Base-by-base conservation (phyloP, 2,888 invertebrate species). In the Rutpela maculata region DNA sequence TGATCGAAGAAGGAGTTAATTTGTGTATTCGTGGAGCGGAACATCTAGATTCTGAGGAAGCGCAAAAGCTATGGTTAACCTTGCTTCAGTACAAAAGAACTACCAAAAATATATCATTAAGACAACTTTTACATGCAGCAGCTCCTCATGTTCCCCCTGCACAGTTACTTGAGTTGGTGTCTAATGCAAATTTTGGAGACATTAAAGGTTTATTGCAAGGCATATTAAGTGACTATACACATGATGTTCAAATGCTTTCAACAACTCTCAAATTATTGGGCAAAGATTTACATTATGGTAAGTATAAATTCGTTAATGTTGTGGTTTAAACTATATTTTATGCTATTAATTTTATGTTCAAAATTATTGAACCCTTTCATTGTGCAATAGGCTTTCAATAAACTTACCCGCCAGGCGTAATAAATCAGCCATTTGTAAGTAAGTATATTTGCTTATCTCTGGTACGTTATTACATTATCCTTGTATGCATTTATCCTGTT, bases 221-320 rank as follows among this genome's bases (percentile, higher is more conserved):
- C 71, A 95, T 96, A 91, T 90, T 96, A 79, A 93, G 93, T 18
- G 95, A 95, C 84, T 95, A 95, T 78, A 92, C 93, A 50, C 95
- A 95, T 86, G 95, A 96, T 87, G 93, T 94, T 85, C 92, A 94
- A 65, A 91, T 95, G 84, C 91, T 95, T 82, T 92, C 93, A 81
- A 93, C 94, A 0, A 93, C 94, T 4, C 92, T 93, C 63, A 92
- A 92, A 79, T 89, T 95, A 59, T 90, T 95, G 59, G 93, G 95
- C 82, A 91, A 92, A 72, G 95, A 96, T 90, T 91, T 96, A 69
- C 95, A 95, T 86, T 90, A 90, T 71, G 86, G 90, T 90, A 85
- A 85, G 86, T 86, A 74, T 60, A 22, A 65, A 19, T 43, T 75
- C 15, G 12, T 43, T 43, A 43, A 43, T 12, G 12, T 43, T 43